Base-by-base conservation (phyloP, 92 coral and sea anemone genomes). In the Zoanthus sansibaricus region DNA sequence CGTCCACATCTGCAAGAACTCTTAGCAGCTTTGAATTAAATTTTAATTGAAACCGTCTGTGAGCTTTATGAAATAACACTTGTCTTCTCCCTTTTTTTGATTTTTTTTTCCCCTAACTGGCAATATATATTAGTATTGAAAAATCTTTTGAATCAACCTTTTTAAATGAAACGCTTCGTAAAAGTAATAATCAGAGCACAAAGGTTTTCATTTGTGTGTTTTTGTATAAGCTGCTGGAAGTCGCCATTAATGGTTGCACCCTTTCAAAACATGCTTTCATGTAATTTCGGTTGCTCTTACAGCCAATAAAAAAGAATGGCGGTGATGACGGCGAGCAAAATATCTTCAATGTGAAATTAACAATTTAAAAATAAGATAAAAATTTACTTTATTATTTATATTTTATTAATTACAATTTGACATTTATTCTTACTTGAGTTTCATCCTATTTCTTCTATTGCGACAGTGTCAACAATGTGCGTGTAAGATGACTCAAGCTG, bases 41-140 rank as follows among this genome's bases (percentile, higher is more conserved):
- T 1, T 80, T 80, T 80, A 80, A 80, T 80, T 66, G 59, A 80
- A 80, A 80, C 67, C 74, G 85, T 80, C 85, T 11, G 85, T 51
- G 45, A 46, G n/a, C 66, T 61, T 44, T 9, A 74, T 80, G 47
- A 67, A 64, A 45, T 64, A 13, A 62, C 42, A 33, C 5, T 25
- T 20, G 42, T 59, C 73, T 44, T 32, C 56, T 62, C 37, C 11
- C 17, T 46, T 47, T 62, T 80, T 62, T 76, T 13, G 47, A 7
- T 54, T 5, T 62, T 17, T 31, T 13, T 10, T 30, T 37, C 4
- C 42, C 51, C 9, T 15, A 75, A 51, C 1, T 48, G 31, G 31
- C n/a, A 61, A 42, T 9, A 0, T 25, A 11, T 46, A 21, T 62
- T 15, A 79, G n/a, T 9, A 18, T 1, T 61, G 45, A 61, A 79